phyloP scores from a whole-genome alignment of 2,797 vertebrate genomes.

The Falco columbarius region DNA sequence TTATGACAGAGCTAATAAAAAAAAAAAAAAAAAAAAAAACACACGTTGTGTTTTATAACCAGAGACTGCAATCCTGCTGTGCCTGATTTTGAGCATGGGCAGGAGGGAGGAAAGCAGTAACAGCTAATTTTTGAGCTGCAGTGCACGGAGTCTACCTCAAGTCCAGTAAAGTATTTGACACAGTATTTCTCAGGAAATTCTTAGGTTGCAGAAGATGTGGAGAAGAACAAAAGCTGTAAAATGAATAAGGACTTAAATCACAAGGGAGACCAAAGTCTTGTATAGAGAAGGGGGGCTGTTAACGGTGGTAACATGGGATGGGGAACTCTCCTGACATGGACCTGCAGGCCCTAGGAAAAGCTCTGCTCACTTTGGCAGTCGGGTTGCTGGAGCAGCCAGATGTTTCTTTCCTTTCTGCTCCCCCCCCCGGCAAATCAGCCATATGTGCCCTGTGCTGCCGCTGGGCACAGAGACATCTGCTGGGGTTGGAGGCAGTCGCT shows the following conservation, averaged over 20 bases:
- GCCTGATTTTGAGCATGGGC: not conserved
- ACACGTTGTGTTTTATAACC: constrained; percentile 27
- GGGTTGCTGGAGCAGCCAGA: not conserved
- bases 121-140: not conserved
- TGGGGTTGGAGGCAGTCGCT: not conserved
- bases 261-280: not conserved
- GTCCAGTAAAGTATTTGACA: not conserved
- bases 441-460: not conserved
- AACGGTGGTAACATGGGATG: not conserved
- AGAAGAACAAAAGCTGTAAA: not conserved
- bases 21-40: not conserved
- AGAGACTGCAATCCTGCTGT: not conserved
- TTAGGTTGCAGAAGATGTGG: not conserved
- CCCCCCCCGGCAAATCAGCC: not conserved
- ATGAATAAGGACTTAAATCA: not conserved
- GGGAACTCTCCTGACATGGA: not conserved
- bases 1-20: constrained; percentile 36
- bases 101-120: not conserved
- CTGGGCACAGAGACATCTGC: not conserved
- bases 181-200: not conserved
- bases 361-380: not conserved
- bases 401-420: not conserved
- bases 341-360: not conserved
- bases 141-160: not conserved
- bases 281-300: not conserved